phyloP scores from a whole-genome alignment of 2,113 vertebrate genomes.

The Prietella phreatophila region DNA sequence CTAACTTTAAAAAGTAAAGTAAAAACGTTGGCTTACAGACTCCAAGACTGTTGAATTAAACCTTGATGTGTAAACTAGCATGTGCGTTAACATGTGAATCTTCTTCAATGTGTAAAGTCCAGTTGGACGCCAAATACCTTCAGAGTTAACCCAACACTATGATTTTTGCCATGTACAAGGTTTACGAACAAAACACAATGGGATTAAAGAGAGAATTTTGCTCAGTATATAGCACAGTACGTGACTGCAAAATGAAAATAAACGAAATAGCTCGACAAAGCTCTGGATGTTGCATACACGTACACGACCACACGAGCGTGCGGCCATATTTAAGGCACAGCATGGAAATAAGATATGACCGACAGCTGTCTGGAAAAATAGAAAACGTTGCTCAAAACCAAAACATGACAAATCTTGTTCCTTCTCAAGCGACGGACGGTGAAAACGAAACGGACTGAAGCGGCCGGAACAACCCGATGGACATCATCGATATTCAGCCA shows the following conservation, averaged over 20 bases:
- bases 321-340: constrained; percentile 49
- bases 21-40: not conserved
- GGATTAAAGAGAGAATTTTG: constrained; percentile 9
- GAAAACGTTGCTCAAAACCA: not conserved
- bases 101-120: not conserved
- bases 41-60: not conserved
- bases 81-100: not conserved
- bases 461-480: constrained; percentile 26
- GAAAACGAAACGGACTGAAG: constrained; percentile 14
- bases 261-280: constrained; percentile 22
- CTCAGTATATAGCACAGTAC: constrained; percentile 4
- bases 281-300: constrained; percentile 47
- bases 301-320: not conserved
- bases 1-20: not conserved
- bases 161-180: not conserved
- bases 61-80: not conserved
- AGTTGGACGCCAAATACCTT: not conserved
- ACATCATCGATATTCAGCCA: constrained; percentile 12
- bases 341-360: constrained; percentile 30
- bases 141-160: not conserved
- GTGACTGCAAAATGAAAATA: constrained; percentile 17
- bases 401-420: constrained; percentile 10
- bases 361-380: constrained; percentile 29
- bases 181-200: constrained; percentile 25
- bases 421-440: not conserved